These are phyloP conservation scores for Spodoptera litura DNA, from an alignment of 1,140 invertebrate species.

Conservation along the genomic window DNA sequence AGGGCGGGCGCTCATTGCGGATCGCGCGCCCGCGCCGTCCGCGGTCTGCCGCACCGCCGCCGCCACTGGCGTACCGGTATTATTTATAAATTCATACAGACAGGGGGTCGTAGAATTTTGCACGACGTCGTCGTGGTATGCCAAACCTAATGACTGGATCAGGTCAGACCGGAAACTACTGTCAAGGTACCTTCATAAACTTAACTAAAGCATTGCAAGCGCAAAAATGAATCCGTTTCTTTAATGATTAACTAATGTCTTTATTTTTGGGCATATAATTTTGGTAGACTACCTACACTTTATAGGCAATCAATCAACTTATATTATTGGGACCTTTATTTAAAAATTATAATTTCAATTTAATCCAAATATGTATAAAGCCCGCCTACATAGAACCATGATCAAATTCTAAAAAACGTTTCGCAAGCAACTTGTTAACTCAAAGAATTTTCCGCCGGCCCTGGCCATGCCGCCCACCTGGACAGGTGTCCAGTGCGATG, in stretches of 20 bases:
- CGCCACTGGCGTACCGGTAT: conserved; percentile 82
- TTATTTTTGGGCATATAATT: conserved; percentile 2
- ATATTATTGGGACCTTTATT: background rate
- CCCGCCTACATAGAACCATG: conserved; percentile 3
- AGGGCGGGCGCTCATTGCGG: conserved; percentile 67
- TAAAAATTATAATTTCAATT: conserved; percentile 3
- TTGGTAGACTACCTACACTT: background rate
- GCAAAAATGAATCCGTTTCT: no score
- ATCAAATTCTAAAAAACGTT: conserved; percentile 47
- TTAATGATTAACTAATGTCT: background rate
- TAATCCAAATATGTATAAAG: conserved; percentile 31
- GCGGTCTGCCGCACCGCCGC: conserved; percentile 80
- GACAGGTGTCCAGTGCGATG: conserved; percentile 72
- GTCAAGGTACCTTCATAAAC: conserved; percentile 53
- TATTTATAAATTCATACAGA: conserved; percentile 85
- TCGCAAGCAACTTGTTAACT: conserved; percentile 52
- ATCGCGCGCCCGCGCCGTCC: conserved; percentile 81
- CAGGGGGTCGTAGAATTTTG: conserved; percentile 85
- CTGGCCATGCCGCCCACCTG: conserved; percentile 69
- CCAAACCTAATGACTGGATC: conserved; percentile 73
- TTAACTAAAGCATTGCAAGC: conserved; percentile 4
- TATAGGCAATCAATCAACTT: background rate
- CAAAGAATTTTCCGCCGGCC: conserved; percentile 63
- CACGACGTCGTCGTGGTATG: conserved; percentile 77
- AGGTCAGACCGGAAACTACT: conserved; percentile 75